Base-by-base conservation (phyloP, 2,888 invertebrate genomes). In the Andrena bucephala region DNA sequence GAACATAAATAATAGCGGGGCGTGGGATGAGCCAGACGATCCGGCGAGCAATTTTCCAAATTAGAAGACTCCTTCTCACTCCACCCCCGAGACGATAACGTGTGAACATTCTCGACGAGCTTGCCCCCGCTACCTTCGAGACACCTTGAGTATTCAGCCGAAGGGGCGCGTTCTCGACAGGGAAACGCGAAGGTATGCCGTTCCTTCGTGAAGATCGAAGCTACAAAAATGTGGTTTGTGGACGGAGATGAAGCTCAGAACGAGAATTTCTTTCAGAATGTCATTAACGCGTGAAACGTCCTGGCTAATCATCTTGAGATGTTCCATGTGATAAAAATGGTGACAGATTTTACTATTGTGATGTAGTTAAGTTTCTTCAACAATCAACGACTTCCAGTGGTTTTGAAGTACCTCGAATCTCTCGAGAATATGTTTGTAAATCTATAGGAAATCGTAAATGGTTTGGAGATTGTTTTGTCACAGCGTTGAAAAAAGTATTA, bases 91-190 rank as follows among this genome's bases (percentile, higher is more conserved):
- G 57, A 24, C 52, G 70, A 75, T 82, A 82, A 82, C 81, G 81
- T 82, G 82, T 75, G 82, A 82, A 82, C 82, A 82, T 82, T 82
- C 82, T 71, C 81, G 36, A 66, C 82, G 82, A 81, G 81, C 70
- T 62, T 67, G n/a, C 13, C 69, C 48, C 36, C 60, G 6, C 62
- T 31, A 27, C 48, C 42, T 59, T 13, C 60, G 75, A 75, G 79
- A 81, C 81, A 81, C 70, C 33, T 81, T 60, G 50, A 42, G 54
- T 73, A 79, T 81, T 68, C 81, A 54, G 65, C 36, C 71, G 69
- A 72, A 70, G 74, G 48, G 65, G 24, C 63, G 65, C 62, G 60
- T 70, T 66, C 50, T 52, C 60, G 48, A 33, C 29, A 74, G 54
- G 57, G 36, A 66, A 68, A 50, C 71, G 60, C 65, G 54, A 31